Percentiles rank a stretch among this genome's conserved stretches.
Evolutionary conservation across 1,140 invertebrate genomes (phyloP).

Genomic region (Scaptomyza graminum): DNA sequence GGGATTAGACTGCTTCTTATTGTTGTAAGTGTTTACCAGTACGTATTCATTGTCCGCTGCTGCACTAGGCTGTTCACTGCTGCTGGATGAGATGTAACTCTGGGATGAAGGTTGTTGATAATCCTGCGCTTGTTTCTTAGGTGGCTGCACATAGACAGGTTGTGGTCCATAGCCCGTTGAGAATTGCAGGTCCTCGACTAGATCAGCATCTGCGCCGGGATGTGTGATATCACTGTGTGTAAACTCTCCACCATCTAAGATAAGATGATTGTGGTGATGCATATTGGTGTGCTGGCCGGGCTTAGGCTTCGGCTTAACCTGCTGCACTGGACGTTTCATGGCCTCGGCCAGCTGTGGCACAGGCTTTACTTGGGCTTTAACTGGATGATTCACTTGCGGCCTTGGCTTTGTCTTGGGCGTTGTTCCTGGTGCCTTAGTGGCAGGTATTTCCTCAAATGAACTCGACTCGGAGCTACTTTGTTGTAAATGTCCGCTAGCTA

Average conservation of each 20-base stretch:
- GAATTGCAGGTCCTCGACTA: constrained; percentile 80
- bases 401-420: constrained; percentile 20
- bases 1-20: constrained; percentile 55
- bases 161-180: constrained; percentile 80
- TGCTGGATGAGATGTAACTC: constrained; percentile 46
- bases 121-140: constrained; percentile 44
- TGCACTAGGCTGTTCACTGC: constrained; percentile 23
- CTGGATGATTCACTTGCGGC: constrained; percentile 26
- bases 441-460: constrained; percentile 67
- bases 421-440: constrained; percentile 44
- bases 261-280: constrained; percentile 68
- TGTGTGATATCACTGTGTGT: constrained; percentile 83
- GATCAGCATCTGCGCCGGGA: constrained; percentile 79
- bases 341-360: constrained; percentile 51
- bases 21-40: constrained; percentile 69
- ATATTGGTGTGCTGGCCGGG: constrained; percentile 31
- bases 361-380: constrained; percentile 37
- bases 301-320: constrained; percentile 47
- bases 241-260: constrained; percentile 71
- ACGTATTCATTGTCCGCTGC: constrained; percentile 67
- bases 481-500: constrained; percentile 53
- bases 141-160: constrained; percentile 68
- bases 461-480: constrained; percentile 72
- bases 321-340: constrained; percentile 54
- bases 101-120: constrained; percentile 9